Percentiles rank a stretch among this genome's conserved stretches.
Conservation (phyloP, 2,888 invertebrate genomes). For the Melieria picta region DNA sequence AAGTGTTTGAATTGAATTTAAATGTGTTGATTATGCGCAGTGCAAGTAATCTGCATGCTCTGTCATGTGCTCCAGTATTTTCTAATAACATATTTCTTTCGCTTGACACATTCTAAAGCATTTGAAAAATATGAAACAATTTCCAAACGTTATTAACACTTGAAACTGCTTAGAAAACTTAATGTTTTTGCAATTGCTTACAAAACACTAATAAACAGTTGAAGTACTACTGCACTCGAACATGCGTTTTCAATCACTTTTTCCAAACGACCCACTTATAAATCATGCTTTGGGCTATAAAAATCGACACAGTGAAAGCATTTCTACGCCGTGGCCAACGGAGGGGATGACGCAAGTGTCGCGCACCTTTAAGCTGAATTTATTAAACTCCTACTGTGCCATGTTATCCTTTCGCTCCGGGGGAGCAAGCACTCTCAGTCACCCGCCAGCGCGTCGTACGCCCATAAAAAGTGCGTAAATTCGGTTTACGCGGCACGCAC, state of each 20-base stretch:
- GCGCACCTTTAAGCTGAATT: conserved; percentile 38
- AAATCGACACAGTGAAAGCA: conserved; percentile 13
- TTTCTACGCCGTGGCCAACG: background rate
- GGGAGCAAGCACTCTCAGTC: conserved; percentile 42
- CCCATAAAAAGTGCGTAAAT: background rate
- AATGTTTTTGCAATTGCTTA: background rate
- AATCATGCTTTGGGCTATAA: conserved; percentile 23
- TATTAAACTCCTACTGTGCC: conserved; percentile 50
- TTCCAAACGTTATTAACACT: too few species aligned
- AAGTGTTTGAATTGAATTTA: conserved; percentile 60
- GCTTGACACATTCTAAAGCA: background rate
- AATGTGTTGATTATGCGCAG: conserved; percentile 58
- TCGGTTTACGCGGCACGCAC: too few species aligned
- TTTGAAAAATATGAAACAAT: background rate
- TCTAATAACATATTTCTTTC: too few species aligned
- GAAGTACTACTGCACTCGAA: conserved; percentile 22
- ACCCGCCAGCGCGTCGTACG: background rate
- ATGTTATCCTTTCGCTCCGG: conserved; percentile 42
- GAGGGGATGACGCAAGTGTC: too few species aligned
- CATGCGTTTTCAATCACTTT: conserved; percentile 40
- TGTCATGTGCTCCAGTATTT: too few species aligned
- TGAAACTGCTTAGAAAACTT: background rate
- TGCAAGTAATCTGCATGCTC: too few species aligned
- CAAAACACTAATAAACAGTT: conserved; percentile 13
- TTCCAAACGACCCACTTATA: background rate